Evolutionary conservation across 2,797 vertebrate genomes (phyloP).

Genomic region (Gymnothorax javanicus): DNA sequence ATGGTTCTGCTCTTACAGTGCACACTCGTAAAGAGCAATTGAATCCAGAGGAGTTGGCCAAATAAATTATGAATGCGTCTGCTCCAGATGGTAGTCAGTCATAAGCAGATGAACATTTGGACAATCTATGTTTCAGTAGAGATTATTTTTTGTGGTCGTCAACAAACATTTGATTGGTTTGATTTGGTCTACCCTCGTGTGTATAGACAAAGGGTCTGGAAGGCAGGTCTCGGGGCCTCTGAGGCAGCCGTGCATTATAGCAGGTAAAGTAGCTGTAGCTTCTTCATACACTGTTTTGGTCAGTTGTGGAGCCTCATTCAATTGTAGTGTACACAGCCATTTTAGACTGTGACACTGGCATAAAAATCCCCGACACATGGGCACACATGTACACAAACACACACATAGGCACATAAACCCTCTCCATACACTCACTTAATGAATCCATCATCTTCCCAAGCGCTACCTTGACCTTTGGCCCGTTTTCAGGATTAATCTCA

Average conservation of each 20-base stretch:
- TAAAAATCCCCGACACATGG: neutral
- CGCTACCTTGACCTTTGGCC: neutral
- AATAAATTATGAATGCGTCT: neutral
- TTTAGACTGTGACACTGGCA: neutral
- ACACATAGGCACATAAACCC: neutral
- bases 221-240: neutral
- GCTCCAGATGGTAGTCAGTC: neutral
- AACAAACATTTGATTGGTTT: neutral
- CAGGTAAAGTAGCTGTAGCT: neutral
- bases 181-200: neutral
- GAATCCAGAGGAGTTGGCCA: neutral
- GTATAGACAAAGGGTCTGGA: neutral
- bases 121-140: neutral
- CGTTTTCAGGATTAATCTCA: constrained; percentile 2
- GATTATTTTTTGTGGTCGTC: neutral
- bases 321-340: neutral
- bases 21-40: neutral
- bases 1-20: neutral
- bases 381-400: neutral
- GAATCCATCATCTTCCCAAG: constrained; percentile 8
- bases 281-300: neutral
- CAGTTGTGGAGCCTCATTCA: neutral
- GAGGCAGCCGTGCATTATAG: neutral
- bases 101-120: neutral
- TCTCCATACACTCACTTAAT: neutral